Evolutionary conservation across 2,888 invertebrate genomes (phyloP).

Genomic region (Thymelicus acteon): DNA sequence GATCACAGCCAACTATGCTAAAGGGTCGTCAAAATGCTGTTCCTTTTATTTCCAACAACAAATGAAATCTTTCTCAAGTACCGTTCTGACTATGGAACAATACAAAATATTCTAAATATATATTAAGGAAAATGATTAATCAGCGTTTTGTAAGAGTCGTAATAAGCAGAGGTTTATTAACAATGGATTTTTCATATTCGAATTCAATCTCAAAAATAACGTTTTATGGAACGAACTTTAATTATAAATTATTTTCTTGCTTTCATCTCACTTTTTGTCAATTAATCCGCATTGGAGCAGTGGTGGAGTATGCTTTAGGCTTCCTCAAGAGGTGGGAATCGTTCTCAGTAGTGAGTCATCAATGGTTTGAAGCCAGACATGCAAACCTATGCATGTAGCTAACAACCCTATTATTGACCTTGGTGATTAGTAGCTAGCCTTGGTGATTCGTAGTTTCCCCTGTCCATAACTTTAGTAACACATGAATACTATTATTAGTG

Average conservation of each 20-base stretch:
- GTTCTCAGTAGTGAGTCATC: no score
- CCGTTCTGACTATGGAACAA: neutral
- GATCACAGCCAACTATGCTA: no score
- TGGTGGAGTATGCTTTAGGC: no score
- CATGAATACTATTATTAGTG: no score
- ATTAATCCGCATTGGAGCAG: neutral
- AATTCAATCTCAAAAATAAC: neutral
- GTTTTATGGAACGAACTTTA: neutral
- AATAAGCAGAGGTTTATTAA: conserved; percentile 1
- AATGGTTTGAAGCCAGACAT: no score
- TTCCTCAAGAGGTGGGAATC: no score
- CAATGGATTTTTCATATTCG: neutral
- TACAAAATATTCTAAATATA: neutral
- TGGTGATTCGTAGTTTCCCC: no score
- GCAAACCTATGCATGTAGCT: no score
- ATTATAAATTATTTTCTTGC: neutral
- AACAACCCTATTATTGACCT: no score
- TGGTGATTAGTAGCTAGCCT: no score
- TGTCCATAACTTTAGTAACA: no score
- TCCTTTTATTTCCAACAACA: neutral
- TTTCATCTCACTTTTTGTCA: neutral
- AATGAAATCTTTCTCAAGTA: neutral
- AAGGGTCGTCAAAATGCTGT: neutral
- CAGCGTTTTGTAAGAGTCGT: neutral
- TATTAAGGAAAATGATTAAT: neutral